Percentiles rank a stretch among this genome's conserved stretches.
phyloP scores from a whole-genome alignment of 2,797 vertebrate species.

The Distichodus sexfasciatus region DNA sequence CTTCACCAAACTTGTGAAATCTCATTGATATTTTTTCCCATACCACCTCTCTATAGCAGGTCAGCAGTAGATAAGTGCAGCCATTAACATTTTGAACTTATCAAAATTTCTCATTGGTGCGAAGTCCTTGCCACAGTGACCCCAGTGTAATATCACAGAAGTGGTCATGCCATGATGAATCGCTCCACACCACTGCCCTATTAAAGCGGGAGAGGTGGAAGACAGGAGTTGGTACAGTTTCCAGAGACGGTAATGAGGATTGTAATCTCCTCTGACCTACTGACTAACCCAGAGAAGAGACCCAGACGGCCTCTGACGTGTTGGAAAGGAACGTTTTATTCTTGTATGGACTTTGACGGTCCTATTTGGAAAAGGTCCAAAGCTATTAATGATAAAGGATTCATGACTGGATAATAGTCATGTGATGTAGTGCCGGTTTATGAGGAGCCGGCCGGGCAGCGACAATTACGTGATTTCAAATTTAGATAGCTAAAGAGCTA shows the following conservation, averaged over 20 bases:
- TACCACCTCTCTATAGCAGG: too few species aligned
- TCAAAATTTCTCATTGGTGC: too few species aligned
- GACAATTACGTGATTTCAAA: neutral
- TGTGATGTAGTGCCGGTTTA: neutral
- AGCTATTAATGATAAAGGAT: neutral
- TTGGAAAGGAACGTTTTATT: neutral
- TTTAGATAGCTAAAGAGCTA: neutral
- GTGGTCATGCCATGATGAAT: constrained; percentile 35
- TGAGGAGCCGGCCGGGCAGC: neutral
- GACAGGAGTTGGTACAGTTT: constrained; percentile 9
- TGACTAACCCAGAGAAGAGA: neutral
- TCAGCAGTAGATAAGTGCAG: too few species aligned
- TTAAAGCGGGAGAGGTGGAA: constrained; percentile 8
- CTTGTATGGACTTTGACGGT: neutral
- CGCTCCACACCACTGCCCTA: constrained; percentile 30
- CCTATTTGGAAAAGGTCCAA: too few species aligned
- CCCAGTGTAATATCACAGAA: constrained; percentile 1
- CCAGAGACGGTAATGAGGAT: constrained; percentile 20
- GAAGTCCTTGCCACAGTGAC: constrained; percentile 1
- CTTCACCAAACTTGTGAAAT: too few species aligned
- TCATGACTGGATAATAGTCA: neutral
- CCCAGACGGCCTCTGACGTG: neutral
- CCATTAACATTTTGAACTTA: too few species aligned
- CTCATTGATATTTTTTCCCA: too few species aligned
- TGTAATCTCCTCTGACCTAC: neutral